Conservation (phyloP, 2,113 vertebrate genomes). For the Odontesthes bonariensis region DNA sequence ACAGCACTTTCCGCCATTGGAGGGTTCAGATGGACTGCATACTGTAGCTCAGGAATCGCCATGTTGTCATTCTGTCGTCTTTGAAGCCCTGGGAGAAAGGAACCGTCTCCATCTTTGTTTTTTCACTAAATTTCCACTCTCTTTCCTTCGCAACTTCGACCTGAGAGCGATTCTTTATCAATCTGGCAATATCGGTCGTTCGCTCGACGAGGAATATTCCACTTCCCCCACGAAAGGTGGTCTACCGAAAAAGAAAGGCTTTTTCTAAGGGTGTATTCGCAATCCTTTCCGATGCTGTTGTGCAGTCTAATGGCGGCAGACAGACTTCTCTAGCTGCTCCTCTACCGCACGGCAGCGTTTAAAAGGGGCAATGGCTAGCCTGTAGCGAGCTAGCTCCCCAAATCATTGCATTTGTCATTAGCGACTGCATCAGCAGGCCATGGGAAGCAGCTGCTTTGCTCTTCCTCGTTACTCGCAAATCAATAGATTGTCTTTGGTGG, state of each 20-base stretch:
- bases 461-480: slow-evolving; percentile 29
- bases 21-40: slow-evolving; percentile 72
- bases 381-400: slow-evolving; percentile 73
- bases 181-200: slow-evolving; percentile 53
- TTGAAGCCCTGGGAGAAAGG: slow-evolving; percentile 83
- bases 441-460: slow-evolving; percentile 40
- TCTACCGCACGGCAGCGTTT: slow-evolving; percentile 76
- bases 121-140: slow-evolving; percentile 83
- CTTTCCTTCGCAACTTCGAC: slow-evolving; percentile 76
- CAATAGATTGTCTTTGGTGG: not conserved
- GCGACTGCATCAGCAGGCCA: slow-evolving; percentile 66
- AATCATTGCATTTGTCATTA: slow-evolving; percentile 77
- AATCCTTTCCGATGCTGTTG: slow-evolving; percentile 75
- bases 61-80: slow-evolving; percentile 87
- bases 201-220: slow-evolving; percentile 69
- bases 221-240: slow-evolving; percentile 62
- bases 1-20: slow-evolving; percentile 34
- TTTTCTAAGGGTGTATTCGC: slow-evolving; percentile 68
- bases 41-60: slow-evolving; percentile 82
- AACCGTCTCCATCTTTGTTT: slow-evolving; percentile 87
- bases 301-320: slow-evolving; percentile 78
- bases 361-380: slow-evolving; percentile 81
- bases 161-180: slow-evolving; percentile 61
- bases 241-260: slow-evolving; percentile 44
- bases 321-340: slow-evolving; percentile 70